Conservation (phyloP, 2,888 invertebrate species). For the Molorchus minor region DNA sequence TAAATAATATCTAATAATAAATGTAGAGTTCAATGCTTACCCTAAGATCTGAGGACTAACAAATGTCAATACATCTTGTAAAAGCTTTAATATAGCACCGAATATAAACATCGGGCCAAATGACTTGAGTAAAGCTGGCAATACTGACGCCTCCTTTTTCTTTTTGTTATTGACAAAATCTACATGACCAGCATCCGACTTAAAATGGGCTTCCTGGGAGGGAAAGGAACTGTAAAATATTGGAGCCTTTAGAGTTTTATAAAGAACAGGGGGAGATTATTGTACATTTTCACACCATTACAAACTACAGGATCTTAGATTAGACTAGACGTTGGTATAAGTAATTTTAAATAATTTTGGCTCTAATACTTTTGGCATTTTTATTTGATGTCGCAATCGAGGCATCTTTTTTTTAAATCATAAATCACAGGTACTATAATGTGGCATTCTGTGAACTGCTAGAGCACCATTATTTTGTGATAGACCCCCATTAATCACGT, state of each 20-base stretch:
- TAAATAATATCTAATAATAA: not conserved
- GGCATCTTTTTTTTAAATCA: no score
- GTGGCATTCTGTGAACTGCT: no score
- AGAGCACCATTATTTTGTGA: no score
- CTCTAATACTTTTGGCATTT: no score
- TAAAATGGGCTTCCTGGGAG: constrained; percentile 66
- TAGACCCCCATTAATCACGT: no score
- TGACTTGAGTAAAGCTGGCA: constrained; percentile 84
- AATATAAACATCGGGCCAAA: constrained; percentile 89
- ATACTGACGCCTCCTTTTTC: constrained; percentile 81
- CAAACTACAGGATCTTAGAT: no score
- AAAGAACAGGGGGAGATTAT: no score
- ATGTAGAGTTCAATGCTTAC: constrained; percentile 67
- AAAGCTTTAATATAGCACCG: constrained; percentile 83
- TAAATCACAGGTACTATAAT: no score
- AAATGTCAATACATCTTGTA: constrained; percentile 87
- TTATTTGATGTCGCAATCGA: no score
- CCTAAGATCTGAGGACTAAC: constrained; percentile 88
- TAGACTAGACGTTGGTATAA: no score
- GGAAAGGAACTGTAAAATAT: constrained; percentile 32
- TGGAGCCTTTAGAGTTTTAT: not conserved
- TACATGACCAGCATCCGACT: constrained; percentile 75
- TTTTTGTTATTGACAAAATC: constrained; percentile 75
- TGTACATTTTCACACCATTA: no score
- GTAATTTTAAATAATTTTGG: no score